phyloP scores from a whole-genome alignment of 2,113 vertebrate genomes.

The Condylura cristata region DNA sequence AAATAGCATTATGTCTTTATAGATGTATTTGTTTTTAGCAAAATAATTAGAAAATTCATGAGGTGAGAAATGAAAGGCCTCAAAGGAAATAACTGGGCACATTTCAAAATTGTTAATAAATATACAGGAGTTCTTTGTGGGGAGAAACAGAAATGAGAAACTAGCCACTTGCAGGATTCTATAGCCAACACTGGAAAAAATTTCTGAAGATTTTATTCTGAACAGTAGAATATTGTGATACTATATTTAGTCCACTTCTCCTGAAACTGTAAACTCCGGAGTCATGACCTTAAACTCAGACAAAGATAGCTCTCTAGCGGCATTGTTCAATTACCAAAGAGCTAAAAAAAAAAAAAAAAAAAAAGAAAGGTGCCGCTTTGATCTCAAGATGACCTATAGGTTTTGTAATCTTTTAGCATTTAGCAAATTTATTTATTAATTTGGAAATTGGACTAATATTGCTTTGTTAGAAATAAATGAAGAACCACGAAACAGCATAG shows the following conservation, averaged over 20 bases:
- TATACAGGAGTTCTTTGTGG: neutral
- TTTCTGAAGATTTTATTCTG: neutral
- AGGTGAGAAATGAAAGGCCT: neutral
- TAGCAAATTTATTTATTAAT: neutral
- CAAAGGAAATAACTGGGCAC: neutral
- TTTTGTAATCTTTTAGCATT: neutral
- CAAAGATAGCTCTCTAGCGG: neutral
- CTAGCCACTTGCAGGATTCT: neutral
- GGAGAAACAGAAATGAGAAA: neutral
- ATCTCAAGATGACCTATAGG: neutral
- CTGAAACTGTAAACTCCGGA: neutral
- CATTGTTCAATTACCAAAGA: too few species aligned
- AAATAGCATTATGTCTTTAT: neutral
- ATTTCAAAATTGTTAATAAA: neutral
- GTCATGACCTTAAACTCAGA: neutral
- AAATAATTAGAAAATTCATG: neutral
- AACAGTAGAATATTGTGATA: neutral
- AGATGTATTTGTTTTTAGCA: neutral
- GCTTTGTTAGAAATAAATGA: neutral
- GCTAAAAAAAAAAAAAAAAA: too few species aligned
- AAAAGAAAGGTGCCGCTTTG: too few species aligned
- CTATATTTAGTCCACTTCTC: neutral
- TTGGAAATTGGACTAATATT: neutral
- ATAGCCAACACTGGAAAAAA: neutral
- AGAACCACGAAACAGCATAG: neutral